Conservation (phyloP, 2,888 invertebrate genomes). For the Seira ritae region DNA sequence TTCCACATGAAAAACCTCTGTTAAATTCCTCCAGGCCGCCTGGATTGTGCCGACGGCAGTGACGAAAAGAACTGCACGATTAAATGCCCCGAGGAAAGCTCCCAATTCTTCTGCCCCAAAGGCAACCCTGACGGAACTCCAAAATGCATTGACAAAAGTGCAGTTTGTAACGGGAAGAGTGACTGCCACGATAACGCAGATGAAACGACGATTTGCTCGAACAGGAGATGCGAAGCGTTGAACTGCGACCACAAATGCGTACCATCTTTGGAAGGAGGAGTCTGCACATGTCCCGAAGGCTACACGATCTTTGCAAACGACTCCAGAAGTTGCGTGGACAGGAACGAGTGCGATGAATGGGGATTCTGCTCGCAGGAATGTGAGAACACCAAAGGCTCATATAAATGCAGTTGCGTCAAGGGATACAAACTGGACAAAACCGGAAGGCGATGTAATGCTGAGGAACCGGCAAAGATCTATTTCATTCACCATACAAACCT, state of each 20-base stretch:
- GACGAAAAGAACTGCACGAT: constrained; percentile 76
- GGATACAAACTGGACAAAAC: constrained; percentile 83
- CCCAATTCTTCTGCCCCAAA: constrained; percentile 71
- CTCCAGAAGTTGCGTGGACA: constrained; percentile 91
- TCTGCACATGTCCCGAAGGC: constrained; percentile 92
- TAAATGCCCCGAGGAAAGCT: constrained; percentile 83
- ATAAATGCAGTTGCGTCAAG: constrained; percentile 87
- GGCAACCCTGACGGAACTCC: constrained; percentile 81
- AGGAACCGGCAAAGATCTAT: constrained; percentile 78
- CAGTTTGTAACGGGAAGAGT: constrained; percentile 91
- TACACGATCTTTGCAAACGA: constrained; percentile 85
- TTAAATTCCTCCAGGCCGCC: neutral
- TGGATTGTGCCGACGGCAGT: constrained; percentile 49
- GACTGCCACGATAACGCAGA: constrained; percentile 96
- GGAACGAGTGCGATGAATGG: constrained; percentile 94
- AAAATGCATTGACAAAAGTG: constrained; percentile 91
- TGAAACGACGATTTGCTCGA: constrained; percentile 91
- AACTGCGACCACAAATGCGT: constrained; percentile 95
- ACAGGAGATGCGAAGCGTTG: constrained; percentile 87
- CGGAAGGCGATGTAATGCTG: constrained; percentile 80
- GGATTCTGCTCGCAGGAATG: constrained; percentile 97
- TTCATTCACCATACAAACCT: constrained; percentile 85
- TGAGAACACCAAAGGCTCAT: constrained; percentile 89
- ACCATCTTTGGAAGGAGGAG: constrained; percentile 91
- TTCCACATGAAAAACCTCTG: neutral